Conservation (phyloP, 30 jellyfish, hydroid and myxozoan genomes). For the Turritopsis dohrnii region DNA sequence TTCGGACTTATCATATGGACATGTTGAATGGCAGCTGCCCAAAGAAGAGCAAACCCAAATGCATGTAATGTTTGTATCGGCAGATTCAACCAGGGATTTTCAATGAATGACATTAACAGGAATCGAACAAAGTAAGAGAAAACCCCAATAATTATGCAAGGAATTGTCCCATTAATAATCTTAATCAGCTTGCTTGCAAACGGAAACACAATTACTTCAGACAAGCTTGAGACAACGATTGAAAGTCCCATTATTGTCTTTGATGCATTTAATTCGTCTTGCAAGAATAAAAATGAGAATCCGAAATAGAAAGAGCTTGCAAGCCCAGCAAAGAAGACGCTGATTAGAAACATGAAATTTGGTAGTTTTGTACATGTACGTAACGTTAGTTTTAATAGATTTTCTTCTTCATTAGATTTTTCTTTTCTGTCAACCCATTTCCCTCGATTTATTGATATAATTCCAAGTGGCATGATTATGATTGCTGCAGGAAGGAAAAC, state of each 20-base stretch:
- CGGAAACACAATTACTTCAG: constrained; percentile 65
- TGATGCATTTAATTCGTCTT: constrained; percentile 24
- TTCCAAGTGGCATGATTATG: background rate
- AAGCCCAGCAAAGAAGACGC: constrained; percentile 48
- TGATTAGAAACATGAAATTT: constrained; percentile 45
- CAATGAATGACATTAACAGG: constrained; percentile 37
- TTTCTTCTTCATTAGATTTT: background rate
- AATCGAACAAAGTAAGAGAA: constrained; percentile 54
- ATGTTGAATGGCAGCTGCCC: constrained; percentile 65
- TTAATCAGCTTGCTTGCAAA: constrained; percentile 34
- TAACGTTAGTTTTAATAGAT: background rate
- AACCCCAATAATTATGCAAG: too few relatives aligned
- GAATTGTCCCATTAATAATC: constrained; percentile 28
- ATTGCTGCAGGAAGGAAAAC: background rate
- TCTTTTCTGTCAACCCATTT: background rate
- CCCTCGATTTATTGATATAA: background rate
- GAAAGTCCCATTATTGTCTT: constrained; percentile 55
- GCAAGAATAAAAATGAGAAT: constrained; percentile 46
- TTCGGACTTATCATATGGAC: constrained; percentile 36
- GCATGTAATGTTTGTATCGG: constrained; percentile 51
- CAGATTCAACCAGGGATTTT: constrained; percentile 51
- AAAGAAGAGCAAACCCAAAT: constrained; percentile 55
- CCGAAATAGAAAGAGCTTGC: constrained; percentile 49
- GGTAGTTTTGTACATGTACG: constrained; percentile 35
- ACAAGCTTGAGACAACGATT: constrained; percentile 54